Percentiles rank a stretch among this genome's conserved stretches.
phyloP scores from a whole-genome alignment of 2,797 vertebrate species.

The Notoglanidium macrostoma region DNA sequence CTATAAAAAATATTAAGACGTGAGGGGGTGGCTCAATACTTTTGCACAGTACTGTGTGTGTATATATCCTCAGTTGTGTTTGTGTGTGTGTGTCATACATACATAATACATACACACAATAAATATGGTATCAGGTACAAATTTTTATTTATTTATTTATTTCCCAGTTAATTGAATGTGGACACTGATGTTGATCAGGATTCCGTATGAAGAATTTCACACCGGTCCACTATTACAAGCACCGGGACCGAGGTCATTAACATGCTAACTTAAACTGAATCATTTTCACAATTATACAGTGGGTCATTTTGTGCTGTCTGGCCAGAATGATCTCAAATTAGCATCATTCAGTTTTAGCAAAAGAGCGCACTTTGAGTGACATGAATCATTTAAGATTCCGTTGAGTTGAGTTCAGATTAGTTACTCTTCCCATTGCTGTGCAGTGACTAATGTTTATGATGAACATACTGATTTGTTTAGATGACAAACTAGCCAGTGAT shows the following conservation, averaged over 20 bases:
- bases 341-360: background rate
- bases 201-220: background rate
- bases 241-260: background rate
- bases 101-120: background rate
- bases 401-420: no score
- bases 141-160: background rate
- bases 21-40: no score
- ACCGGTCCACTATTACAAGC: background rate
- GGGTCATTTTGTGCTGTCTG: background rate
- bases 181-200: background rate
- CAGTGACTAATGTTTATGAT: background rate
- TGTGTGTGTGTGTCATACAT: no score
- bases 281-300: background rate
- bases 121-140: background rate
- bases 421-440: background rate
- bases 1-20: no score
- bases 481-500: no score
- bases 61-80: no score
- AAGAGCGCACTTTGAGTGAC: no score
- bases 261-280: background rate
- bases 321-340: background rate
- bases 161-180: background rate
- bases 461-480: background rate
- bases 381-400: background rate
- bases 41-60: no score